phyloP scores from a whole-genome alignment of 1,140 invertebrate species.

The Nephotettix cincticeps region DNA sequence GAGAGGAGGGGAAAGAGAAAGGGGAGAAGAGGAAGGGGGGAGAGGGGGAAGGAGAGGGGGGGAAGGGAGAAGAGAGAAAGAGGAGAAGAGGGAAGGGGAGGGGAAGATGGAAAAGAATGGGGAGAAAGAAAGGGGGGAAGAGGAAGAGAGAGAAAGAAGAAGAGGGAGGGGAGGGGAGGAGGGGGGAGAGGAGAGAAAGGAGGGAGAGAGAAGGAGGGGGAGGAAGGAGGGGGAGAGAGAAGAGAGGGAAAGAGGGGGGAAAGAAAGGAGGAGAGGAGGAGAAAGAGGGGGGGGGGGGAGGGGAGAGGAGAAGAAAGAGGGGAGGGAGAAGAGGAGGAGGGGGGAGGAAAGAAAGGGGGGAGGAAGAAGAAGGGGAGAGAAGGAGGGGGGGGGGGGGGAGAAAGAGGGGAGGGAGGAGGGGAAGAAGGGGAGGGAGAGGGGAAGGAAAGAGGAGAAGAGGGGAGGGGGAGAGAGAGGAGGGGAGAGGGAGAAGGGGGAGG shows the following conservation, averaged over 20 bases:
- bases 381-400: neutral
- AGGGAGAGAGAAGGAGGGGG: too few species aligned
- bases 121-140: neutral
- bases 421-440: neutral
- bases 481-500: neutral
- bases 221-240: too few species aligned
- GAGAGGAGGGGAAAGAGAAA: neutral
- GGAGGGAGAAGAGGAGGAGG: neutral
- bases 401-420: neutral
- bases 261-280: too few species aligned
- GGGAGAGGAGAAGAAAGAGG: neutral
- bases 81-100: neutral
- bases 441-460: neutral
- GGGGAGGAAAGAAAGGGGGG: neutral
- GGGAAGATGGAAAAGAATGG: neutral
- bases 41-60: neutral
- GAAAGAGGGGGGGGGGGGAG: neutral
- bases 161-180: neutral
- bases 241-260: neutral
- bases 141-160: conserved; percentile 11
- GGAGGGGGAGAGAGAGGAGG: neutral
- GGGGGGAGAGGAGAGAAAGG: neutral
- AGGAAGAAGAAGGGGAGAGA: neutral
- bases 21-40: neutral
- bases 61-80: neutral